These are phyloP conservation scores for Piaya cayana DNA, from an alignment of 2,113 vertebrate genomes.

Conservation along the genomic window DNA sequence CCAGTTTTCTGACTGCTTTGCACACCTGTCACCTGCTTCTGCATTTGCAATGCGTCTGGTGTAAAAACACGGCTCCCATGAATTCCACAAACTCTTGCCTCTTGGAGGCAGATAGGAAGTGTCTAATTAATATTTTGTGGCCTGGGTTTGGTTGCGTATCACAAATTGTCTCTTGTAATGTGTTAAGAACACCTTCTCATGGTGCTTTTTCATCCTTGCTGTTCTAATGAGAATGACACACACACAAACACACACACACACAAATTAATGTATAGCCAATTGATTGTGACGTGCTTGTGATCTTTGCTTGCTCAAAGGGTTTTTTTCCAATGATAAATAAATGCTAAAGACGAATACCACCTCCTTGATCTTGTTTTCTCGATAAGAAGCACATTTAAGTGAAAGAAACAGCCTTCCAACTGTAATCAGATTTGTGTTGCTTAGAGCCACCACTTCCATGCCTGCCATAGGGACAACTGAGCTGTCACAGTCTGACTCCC, in stretches of 20 bases:
- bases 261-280: slow-evolving; percentile 84
- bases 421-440: neutral
- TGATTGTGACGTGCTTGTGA: slow-evolving; percentile 94
- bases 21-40: slow-evolving; percentile 31
- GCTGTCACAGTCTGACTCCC: neutral
- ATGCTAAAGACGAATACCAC: slow-evolving; percentile 84
- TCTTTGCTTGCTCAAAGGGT: slow-evolving; percentile 91
- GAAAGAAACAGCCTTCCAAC: neutral
- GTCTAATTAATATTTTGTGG: slow-evolving; percentile 88
- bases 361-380: slow-evolving; percentile 79
- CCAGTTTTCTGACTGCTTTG: slow-evolving; percentile 45
- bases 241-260: neutral
- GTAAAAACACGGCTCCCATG: neutral
- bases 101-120: slow-evolving; percentile 69
- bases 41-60: neutral
- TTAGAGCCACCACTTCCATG: neutral
- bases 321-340: slow-evolving; percentile 87
- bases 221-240: slow-evolving; percentile 76
- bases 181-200: slow-evolving; percentile 75
- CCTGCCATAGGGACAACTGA: slow-evolving; percentile 12
- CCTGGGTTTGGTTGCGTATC: slow-evolving; percentile 82
- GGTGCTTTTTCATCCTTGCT: slow-evolving; percentile 84
- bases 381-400: slow-evolving; percentile 61
- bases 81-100: slow-evolving; percentile 38
- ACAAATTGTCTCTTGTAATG: slow-evolving; percentile 76